phyloP scores from a whole-genome alignment of 37 sponge, comb jelly and placozoan genomes.

The Bolinopsis microptera region DNA sequence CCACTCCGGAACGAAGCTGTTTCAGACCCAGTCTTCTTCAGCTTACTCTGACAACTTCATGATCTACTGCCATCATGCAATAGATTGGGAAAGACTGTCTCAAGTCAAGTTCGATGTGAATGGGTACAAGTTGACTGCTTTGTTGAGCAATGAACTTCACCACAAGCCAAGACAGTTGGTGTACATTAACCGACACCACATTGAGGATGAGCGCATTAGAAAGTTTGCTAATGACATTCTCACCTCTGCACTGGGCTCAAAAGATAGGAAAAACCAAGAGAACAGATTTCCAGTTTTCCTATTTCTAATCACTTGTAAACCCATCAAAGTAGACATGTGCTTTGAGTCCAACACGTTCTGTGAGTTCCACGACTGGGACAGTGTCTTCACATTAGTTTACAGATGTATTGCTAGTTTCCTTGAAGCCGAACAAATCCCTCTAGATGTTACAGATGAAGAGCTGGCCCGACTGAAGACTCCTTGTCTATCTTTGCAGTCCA shows the following conservation, averaged over 20 bases:
- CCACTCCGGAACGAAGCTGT: slow-evolving; percentile 23
- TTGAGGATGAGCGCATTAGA: background rate
- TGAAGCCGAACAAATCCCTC: background rate
- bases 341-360: slow-evolving; percentile 29
- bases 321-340: slow-evolving; percentile 49
- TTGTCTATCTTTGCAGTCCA: background rate
- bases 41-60: background rate
- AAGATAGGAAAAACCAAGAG: slow-evolving; percentile 49
- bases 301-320: slow-evolving; percentile 38
- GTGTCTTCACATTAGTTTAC: background rate
- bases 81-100: background rate
- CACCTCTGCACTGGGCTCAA: background rate
- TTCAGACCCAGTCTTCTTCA: slow-evolving; percentile 20
- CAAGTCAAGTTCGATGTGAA: background rate
- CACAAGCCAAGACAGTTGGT: background rate
- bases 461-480: background rate
- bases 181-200: background rate
- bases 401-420: background rate
- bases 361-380: slow-evolving; percentile 40
- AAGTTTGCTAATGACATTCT: slow-evolving; percentile 27
- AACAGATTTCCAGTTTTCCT: slow-evolving; percentile 46
- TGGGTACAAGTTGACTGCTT: slow-evolving; percentile 6
- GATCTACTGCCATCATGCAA: background rate
- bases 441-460: background rate
- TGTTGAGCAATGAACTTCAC: background rate